phyloP scores from a whole-genome alignment of 2,888 invertebrate species.

The Stenchaetothrips biformis region DNA sequence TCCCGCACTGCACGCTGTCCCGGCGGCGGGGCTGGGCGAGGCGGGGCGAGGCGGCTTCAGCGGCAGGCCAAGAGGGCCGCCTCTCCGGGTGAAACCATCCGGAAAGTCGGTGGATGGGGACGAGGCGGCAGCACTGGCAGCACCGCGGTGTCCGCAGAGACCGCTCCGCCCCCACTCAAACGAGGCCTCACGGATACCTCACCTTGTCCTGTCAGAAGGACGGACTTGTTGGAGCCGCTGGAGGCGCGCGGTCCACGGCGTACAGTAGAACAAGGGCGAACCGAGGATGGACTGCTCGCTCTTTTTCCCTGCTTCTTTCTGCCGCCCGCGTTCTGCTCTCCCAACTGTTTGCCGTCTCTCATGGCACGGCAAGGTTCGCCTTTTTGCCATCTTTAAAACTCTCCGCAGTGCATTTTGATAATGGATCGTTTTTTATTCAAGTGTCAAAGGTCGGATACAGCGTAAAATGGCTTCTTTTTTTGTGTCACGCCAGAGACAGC shows the following conservation, averaged over 20 bases:
- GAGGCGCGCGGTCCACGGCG: slow-evolving; percentile 42
- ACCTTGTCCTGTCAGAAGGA: no score
- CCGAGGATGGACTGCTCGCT: no score
- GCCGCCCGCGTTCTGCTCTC: slow-evolving; percentile 53
- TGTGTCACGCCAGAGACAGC: no score
- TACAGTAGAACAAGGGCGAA: no score
- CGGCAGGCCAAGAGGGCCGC: slow-evolving; percentile 58
- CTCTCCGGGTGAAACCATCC: neutral
- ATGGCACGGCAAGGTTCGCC: slow-evolving; percentile 58
- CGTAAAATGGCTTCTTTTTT: no score
- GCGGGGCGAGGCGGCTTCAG: slow-evolving; percentile 55
- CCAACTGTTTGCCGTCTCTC: no score
- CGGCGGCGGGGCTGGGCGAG: no score
- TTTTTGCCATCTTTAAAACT: slow-evolving; percentile 53
- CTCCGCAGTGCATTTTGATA: slow-evolving; percentile 45
- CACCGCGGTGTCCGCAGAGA: neutral
- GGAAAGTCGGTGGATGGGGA: neutral
- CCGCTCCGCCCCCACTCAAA: no score
- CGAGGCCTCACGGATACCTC: no score
- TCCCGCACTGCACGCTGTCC: slow-evolving; percentile 47
- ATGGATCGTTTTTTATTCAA: no score
- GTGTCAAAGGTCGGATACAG: slow-evolving; percentile 42
- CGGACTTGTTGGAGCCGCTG: no score
- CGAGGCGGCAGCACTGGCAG: slow-evolving; percentile 59
- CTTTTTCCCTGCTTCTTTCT: slow-evolving; percentile 41